Base-by-base conservation (phyloP, 1,140 invertebrate species). In the Theocolax elegans region DNA sequence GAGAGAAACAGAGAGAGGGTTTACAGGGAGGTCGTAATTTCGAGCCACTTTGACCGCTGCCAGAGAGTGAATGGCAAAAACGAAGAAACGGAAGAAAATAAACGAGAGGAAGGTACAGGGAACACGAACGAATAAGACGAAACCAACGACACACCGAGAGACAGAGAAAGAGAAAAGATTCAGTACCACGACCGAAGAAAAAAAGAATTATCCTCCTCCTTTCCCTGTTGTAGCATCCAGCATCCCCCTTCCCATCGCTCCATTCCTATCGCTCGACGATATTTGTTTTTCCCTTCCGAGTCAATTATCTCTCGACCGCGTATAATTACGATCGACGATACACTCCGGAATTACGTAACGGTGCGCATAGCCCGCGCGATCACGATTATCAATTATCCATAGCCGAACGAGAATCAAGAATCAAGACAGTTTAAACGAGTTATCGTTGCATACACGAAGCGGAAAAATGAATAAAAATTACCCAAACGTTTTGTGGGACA, bases 21-120 rank as follows among this genome's bases (percentile, higher is more conserved):
- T 72, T 73, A 56, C 62, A 66, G 73, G 58, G 65, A 46, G 66
- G 54, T 76, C 73, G 71, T 76, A 74, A 74, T 74, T 76, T 76
- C 68, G 60, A 64, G 42, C 49, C 53, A 70, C 48, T 73, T 72
- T 74, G 60, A 72, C 75, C 70, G 60, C 65, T 65, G 72, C 35
- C 42, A 67, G 53, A 49, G 19, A 66, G 13, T 38, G 54, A 58
- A 40, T 8, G 19, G 25, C 31, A 63, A 48, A 63, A 48, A 31
- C 48, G 40, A 68, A 54, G 31, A 56, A 54, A 27, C 6, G 23
- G 21, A n/a, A 29, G 54, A 67, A 67, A 60, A 67, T 44, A 67
- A 67, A 35, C 27, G 25, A 42, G n/a, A n/a, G 21, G n/a, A 42
- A 60, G 19, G 44, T 40, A 58, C 31, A 19, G 17, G 15, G n/a